Percentiles rank a stretch among this genome's conserved stretches.
Conservation (phyloP, 2,888 invertebrate genomes). For the Drosophila neotestacea region DNA sequence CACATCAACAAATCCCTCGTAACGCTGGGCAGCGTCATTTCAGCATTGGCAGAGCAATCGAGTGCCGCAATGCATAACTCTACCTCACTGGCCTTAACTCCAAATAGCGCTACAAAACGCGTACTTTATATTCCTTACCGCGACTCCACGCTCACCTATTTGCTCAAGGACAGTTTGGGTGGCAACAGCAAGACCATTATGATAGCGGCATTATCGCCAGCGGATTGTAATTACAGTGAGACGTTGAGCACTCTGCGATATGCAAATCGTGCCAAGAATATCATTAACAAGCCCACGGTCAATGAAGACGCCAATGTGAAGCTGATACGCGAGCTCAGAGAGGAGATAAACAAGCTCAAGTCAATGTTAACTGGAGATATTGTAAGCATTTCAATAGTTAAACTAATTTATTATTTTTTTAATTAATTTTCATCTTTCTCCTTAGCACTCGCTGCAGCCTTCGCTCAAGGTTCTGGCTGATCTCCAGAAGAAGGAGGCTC, state of each 20-base stretch:
- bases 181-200: conserved; percentile 96
- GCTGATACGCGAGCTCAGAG: conserved; percentile 92
- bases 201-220: conserved; percentile 93
- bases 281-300: conserved; percentile 95
- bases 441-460: conserved; percentile 87
- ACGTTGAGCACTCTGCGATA: conserved; percentile 94
- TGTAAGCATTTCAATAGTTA: conserved; percentile 84
- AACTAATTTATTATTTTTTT: no score
- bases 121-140: conserved; percentile 93
- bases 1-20: conserved; percentile 96
- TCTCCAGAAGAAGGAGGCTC: conserved; percentile 95
- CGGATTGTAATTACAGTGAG: conserved; percentile 95
- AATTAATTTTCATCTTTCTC: no score
- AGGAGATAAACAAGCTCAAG: conserved; percentile 93
- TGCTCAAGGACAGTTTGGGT: conserved; percentile 94
- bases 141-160: conserved; percentile 95
- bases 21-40: conserved; percentile 94
- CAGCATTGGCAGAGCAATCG: conserved; percentile 90
- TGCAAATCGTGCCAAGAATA: conserved; percentile 95
- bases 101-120: conserved; percentile 85
- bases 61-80: conserved; percentile 63
- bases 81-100: conserved; percentile 79
- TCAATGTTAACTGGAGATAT: conserved; percentile 90
- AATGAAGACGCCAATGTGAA: conserved; percentile 96
- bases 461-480: conserved; percentile 91